phyloP scores from a whole-genome alignment of 2,113 vertebrate genomes.

The Ophiodon elongatus region DNA sequence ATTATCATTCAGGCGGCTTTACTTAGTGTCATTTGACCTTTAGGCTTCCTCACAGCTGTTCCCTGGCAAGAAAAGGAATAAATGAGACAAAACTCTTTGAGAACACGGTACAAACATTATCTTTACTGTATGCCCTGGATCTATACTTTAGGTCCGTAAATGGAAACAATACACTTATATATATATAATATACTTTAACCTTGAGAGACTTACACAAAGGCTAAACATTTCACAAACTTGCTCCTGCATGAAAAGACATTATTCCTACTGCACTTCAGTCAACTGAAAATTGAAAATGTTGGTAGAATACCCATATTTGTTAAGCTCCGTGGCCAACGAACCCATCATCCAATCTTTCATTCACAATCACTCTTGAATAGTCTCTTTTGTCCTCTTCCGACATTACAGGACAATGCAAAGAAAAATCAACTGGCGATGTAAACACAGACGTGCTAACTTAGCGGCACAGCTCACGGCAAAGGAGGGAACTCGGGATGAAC shows the following conservation, averaged over 20 bases:
- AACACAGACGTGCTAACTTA: not conserved
- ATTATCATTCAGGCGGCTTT: not conserved
- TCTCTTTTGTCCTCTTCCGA: not conserved
- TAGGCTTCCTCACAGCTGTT: slow-evolving; percentile 19
- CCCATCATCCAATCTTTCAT: not conserved
- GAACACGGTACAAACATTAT: not conserved
- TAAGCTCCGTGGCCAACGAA: not conserved
- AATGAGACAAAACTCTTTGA: not conserved
- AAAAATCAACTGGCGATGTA: not conserved
- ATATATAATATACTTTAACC: not conserved
- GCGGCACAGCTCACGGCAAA: not conserved
- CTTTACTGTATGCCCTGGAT: not conserved
- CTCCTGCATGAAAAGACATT: not conserved
- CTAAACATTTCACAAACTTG: not conserved
- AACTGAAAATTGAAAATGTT: not conserved
- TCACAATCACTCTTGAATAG: not conserved
- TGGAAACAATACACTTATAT: not conserved
- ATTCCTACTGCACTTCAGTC: not conserved
- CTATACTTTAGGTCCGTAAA: not conserved
- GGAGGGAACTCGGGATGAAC: not conserved
- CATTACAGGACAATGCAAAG: not conserved
- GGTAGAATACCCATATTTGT: not conserved
- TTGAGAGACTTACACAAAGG: not conserved
- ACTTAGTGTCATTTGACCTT: slow-evolving; percentile 26
- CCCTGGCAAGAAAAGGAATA: not conserved